These are phyloP conservation scores for Gadopsis bispinosus DNA, from an alignment of 2,797 vertebrate genomes.

Conservation along the genomic window DNA sequence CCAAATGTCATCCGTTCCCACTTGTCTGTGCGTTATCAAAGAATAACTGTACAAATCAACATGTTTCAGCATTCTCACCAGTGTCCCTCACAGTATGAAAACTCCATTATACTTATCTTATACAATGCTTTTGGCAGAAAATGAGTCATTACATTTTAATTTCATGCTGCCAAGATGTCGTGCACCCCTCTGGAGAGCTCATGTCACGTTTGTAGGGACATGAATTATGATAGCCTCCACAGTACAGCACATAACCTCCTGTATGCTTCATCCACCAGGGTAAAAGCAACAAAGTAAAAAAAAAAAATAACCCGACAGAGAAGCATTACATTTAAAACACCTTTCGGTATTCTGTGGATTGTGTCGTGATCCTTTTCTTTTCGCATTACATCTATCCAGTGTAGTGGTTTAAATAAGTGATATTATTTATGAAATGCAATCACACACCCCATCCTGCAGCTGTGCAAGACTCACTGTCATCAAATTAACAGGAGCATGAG, in stretches of 20 bases:
- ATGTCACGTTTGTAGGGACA: conserved; percentile 47
- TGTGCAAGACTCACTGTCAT: conserved; percentile 77
- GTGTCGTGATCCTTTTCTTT: conserved; percentile 68
- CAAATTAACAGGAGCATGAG: conserved; percentile 84
- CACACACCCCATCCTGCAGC: conserved; percentile 73
- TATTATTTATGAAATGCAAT: conserved; percentile 84
- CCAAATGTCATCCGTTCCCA: conserved; percentile 34
- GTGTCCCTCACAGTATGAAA: conserved; percentile 27
- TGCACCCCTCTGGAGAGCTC: conserved; percentile 47
- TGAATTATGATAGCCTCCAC: conserved; percentile 47
- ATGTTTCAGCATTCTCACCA: conserved; percentile 21
- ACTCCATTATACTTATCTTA: conserved; percentile 48
- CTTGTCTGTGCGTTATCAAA: conserved; percentile 41
- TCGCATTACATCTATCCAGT: conserved; percentile 66
- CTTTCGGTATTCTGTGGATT: conserved; percentile 71
- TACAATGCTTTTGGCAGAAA: conserved; percentile 48
- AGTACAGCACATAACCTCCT: conserved; percentile 32
- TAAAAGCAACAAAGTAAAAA: conserved; percentile 56
- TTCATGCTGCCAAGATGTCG: conserved; percentile 60
- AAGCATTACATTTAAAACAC: conserved; percentile 78
- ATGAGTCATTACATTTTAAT: conserved; percentile 69
- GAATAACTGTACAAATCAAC: conserved; percentile 43
- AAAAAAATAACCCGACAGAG: conserved; percentile 59
- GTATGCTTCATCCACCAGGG: conserved; percentile 46
- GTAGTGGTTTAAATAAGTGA: conserved; percentile 73